Evolutionary conservation across 92 coral and sea anemone species (phyloP).

Genomic region (Porites rus): DNA sequence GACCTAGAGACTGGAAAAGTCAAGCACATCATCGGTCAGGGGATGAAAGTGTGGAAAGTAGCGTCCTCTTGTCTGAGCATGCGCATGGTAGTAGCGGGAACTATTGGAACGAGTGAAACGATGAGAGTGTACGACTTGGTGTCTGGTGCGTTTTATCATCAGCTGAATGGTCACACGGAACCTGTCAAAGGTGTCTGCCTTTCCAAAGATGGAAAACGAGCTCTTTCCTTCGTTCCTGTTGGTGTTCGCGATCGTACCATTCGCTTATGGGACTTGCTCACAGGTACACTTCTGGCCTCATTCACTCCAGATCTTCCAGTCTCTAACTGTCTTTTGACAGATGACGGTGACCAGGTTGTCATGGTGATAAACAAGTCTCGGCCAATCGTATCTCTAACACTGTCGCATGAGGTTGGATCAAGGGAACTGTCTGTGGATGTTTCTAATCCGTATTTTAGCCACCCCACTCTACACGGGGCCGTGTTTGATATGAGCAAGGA

Average conservation of each 20-base stretch:
- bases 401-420: constrained; percentile 87
- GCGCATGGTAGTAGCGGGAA: constrained; percentile 88
- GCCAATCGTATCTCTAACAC: constrained; percentile 91
- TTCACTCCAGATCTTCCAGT: constrained; percentile 97
- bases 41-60: constrained; percentile 89
- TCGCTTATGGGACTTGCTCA: constrained; percentile 88
- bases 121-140: constrained; percentile 87
- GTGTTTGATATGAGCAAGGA: constrained; percentile 89
- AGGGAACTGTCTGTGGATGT: constrained; percentile 99
- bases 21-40: constrained; percentile 91
- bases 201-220: constrained; percentile 89
- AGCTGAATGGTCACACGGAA: constrained; percentile 89
- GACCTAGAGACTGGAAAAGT: constrained; percentile 92
- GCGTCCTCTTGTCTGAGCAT: constrained; percentile 89
- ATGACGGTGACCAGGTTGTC: constrained; percentile 97
- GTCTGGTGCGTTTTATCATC: constrained; percentile 81
- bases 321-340: constrained; percentile 95
- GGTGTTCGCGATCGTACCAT: constrained; percentile 88
- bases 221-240: constrained; percentile 84
- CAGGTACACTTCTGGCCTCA: constrained; percentile 83
- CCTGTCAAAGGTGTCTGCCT: constrained; percentile 87
- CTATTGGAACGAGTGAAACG: constrained; percentile 80
- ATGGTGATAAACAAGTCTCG: constrained; percentile 97
- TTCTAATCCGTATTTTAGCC: constrained; percentile 88
- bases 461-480: constrained; percentile 98